Conservation (phyloP, 2,888 invertebrate genomes). For the Agriopis leucophaearia region DNA sequence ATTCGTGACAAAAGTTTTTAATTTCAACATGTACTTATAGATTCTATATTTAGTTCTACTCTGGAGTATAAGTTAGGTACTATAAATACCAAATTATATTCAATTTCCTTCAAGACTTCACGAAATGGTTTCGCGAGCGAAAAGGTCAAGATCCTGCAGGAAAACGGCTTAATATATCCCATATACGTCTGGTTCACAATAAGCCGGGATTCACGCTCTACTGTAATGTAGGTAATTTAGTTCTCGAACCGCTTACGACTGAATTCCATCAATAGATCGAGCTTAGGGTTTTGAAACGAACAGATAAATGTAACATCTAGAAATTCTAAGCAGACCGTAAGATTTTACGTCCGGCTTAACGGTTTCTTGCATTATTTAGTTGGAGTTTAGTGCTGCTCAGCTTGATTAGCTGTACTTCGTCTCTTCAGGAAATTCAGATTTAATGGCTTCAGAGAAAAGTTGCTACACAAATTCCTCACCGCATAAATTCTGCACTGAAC, state of each 20-base stretch:
- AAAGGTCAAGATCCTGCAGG: conserved; percentile 58
- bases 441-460: conserved; percentile 25
- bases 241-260: conserved; percentile 50
- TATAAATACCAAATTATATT: conserved; percentile 12
- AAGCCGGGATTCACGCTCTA: conserved; percentile 69
- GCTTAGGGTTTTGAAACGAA: conserved; percentile 27
- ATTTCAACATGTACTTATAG: not conserved
- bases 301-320: conserved; percentile 18
- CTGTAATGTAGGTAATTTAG: conserved; percentile 69
- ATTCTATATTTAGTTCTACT: not conserved
- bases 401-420: conserved; percentile 29
- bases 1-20: no score
- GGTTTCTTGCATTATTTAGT: conserved; percentile 30
- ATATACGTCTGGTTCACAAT: conserved; percentile 71
- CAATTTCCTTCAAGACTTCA: conserved; percentile 52
- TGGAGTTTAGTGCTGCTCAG: conserved; percentile 23
- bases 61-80: not conserved
- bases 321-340: conserved; percentile 11
- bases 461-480: conserved; percentile 11
- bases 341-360: conserved; percentile 23
- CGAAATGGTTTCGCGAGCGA: conserved; percentile 60
- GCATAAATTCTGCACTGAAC: conserved; percentile 20
- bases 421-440: conserved; percentile 8
- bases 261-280: conserved; percentile 41
- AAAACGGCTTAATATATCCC: conserved; percentile 66